A percentile compares a stretch with the other conserved stretches of the same genome.
phyloP scores from a whole-genome alignment of 1,140 invertebrate species.

The Lepidurus apus region DNA sequence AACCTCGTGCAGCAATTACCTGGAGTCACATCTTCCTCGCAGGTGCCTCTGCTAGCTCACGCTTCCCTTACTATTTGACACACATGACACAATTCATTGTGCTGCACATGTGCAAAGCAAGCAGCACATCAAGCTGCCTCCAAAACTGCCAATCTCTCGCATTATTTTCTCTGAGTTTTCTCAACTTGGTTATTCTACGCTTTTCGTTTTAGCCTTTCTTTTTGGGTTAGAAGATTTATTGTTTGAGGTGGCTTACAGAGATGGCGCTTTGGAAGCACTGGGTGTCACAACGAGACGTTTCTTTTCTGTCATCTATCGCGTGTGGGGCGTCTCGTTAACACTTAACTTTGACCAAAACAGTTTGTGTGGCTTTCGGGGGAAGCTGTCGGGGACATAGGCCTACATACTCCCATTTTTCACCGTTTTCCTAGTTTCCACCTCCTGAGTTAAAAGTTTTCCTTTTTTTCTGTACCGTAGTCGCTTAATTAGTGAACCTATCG shows the following conservation, averaged over 20 bases:
- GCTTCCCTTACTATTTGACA: not conserved
- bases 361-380: conserved; percentile 14
- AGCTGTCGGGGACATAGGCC: not conserved
- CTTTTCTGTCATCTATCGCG: not conserved
- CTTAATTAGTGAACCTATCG: not conserved
- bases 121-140: not conserved
- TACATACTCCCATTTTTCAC: not conserved
- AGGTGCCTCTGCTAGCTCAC: conserved; percentile 1
- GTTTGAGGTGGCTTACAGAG: not conserved
- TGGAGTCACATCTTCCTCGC: conserved; percentile 12
- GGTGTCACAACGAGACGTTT: not conserved
- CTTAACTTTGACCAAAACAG: not conserved
- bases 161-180: too few relatives aligned
- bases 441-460: not conserved
- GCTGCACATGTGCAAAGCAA: not conserved
- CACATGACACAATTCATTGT: not conserved
- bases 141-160: too few relatives aligned
- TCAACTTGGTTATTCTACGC: too few relatives aligned
- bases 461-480: not conserved
- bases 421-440: not conserved
- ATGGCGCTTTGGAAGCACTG: conserved; percentile 4
- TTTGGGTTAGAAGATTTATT: not conserved
- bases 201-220: not conserved
- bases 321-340: not conserved
- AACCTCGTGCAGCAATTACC: not conserved